Conservation (phyloP, 92 coral and sea anemone species). For the Porites evermanni region DNA sequence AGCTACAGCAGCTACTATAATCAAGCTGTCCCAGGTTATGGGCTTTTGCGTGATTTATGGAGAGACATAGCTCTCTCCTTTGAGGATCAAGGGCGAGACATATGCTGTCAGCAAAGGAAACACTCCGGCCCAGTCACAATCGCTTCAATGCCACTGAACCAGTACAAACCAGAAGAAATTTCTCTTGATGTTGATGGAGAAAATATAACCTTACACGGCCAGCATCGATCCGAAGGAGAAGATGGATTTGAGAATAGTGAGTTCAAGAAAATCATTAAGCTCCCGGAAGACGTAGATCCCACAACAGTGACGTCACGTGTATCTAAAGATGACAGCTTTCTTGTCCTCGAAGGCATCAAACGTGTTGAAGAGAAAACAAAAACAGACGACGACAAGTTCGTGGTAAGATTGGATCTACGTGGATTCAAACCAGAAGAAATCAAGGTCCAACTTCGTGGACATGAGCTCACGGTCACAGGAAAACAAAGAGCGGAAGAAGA, state of each 20-base stretch:
- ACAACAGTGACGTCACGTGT: constrained; percentile 53
- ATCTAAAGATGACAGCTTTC: constrained; percentile 47
- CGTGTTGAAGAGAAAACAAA: not conserved
- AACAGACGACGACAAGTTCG: constrained; percentile 1
- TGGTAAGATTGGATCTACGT: not conserved
- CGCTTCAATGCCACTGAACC: constrained; percentile 43
- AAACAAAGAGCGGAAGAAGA: constrained; percentile 25
- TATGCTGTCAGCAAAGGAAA: not conserved
- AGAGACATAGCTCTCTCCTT: not conserved
- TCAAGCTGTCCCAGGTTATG: not conserved
- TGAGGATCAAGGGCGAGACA: not conserved
- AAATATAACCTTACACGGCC: constrained; percentile 50
- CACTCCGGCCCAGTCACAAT: constrained; percentile 13
- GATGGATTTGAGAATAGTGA: constrained; percentile 49
- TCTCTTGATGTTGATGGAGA: constrained; percentile 55
- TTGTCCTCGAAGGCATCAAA: constrained; percentile 41
- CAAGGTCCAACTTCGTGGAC: constrained; percentile 13
- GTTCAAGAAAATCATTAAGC: constrained; percentile 51
- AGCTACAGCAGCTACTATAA: constrained; percentile 1
- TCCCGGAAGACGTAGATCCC: constrained; percentile 60
- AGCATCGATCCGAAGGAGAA: constrained; percentile 51
- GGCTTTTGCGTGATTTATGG: constrained; percentile 13
- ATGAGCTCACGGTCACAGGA: not conserved
- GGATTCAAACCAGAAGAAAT: constrained; percentile 27
- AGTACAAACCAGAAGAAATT: constrained; percentile 55